phyloP scores from a whole-genome alignment of 2,888 invertebrate species.

The Crepidodera aurea region DNA sequence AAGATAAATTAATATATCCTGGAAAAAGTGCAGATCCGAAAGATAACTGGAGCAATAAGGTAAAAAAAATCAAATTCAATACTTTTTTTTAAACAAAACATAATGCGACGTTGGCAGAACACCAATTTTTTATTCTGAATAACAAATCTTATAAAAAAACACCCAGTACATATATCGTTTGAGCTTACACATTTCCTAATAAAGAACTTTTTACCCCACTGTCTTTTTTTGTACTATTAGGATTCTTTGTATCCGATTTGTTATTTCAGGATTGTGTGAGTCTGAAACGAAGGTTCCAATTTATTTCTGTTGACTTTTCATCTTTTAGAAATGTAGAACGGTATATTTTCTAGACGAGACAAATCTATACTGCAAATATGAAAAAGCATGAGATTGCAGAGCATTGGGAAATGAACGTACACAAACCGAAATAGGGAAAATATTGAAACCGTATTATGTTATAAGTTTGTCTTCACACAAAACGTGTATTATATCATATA shows the following conservation, averaged over 20 bases:
- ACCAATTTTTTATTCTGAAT: too few species aligned
- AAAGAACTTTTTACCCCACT: background rate
- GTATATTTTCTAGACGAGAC: background rate
- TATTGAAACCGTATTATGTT: background rate
- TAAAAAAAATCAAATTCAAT: too few species aligned
- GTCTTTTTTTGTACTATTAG: background rate
- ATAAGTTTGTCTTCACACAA: background rate
- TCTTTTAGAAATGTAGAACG: background rate
- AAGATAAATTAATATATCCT: too few species aligned
- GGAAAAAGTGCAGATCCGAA: too few species aligned
- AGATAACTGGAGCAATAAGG: too few species aligned
- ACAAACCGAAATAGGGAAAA: too few species aligned
- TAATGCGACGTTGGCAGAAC: too few species aligned
- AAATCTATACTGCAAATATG: background rate
- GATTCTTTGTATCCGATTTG: background rate
- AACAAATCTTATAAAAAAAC: too few species aligned
- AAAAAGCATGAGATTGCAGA: background rate
- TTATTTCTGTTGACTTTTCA: conserved; percentile 6
- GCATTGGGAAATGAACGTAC: too few species aligned
- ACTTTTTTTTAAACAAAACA: too few species aligned
- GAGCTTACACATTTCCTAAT: background rate
- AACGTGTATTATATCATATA: too few species aligned
- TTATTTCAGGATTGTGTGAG: background rate
- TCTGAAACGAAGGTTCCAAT: background rate
- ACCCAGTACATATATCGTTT: too few species aligned